A percentile compares a stretch with the other conserved stretches of the same genome.
Evolutionary conservation across 2,797 vertebrate species (phyloP).

Genomic region (Mico argentatus): DNA sequence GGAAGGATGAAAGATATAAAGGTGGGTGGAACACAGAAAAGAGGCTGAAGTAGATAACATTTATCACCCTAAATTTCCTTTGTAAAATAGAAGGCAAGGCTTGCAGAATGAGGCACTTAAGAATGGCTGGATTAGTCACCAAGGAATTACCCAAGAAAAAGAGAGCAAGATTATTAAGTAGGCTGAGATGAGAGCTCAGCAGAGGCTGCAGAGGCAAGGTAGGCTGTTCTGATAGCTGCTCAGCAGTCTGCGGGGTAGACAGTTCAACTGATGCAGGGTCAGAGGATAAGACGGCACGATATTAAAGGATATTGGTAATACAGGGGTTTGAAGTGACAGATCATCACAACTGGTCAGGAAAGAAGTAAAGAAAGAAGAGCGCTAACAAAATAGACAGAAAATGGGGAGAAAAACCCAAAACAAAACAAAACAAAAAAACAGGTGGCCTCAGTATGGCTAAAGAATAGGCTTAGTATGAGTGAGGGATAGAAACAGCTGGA

Average conservation of each 20-base stretch:
- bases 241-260: background rate
- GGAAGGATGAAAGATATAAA: background rate
- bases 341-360: background rate
- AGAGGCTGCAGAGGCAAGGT: background rate
- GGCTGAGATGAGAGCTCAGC: background rate
- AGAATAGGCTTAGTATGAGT: background rate
- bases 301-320: background rate
- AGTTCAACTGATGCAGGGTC: background rate
- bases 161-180: background rate
- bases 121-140: background rate
- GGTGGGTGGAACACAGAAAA: background rate
- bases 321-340: background rate
- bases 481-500: background rate
- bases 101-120: background rate
- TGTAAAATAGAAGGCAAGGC: background rate
- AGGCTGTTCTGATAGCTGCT: background rate
- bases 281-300: background rate
- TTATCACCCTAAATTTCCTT: background rate
- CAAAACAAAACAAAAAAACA: background rate
- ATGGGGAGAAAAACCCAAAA: background rate
- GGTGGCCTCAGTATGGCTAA: background rate
- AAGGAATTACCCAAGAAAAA: background rate
- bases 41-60: background rate
- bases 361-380: background rate
- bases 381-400: background rate